Evolutionary conservation across 2,888 invertebrate genomes (phyloP).

Genomic region (Incurvaria masculella): DNA sequence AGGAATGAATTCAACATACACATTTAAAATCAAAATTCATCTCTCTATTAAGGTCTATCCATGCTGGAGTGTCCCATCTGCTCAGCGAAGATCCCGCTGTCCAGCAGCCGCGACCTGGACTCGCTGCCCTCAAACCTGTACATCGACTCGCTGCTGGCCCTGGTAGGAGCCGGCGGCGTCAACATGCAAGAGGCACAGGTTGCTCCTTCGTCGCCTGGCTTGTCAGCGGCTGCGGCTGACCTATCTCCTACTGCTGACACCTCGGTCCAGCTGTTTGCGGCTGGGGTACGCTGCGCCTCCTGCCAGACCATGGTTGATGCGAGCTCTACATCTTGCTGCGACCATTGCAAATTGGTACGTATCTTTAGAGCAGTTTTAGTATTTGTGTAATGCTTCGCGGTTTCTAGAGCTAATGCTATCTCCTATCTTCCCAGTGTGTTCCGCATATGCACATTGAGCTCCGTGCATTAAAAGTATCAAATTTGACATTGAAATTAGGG

Average conservation of each 20-base stretch:
- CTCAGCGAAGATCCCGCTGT: conserved; percentile 40
- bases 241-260: conserved; percentile 20
- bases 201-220: conserved; percentile 11
- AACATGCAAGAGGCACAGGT: conserved; percentile 14
- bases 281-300: conserved; percentile 31
- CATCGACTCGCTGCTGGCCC: conserved; percentile 58
- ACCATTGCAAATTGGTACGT: conserved; percentile 61
- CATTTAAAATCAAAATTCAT: not conserved
- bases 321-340: conserved; percentile 36
- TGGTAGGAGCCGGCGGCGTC: conserved; percentile 33
- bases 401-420: too few relatives aligned
- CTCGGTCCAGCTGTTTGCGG: conserved; percentile 34
- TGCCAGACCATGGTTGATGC: conserved; percentile 38
- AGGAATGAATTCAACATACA: not conserved
- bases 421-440: too few relatives aligned
- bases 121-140: conserved; percentile 66
- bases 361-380: conserved; percentile 3
- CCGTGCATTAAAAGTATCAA: not conserved
- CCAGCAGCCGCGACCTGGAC: conserved; percentile 48
- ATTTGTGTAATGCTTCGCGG: conserved; percentile 7
- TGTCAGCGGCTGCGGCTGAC: conserved; percentile 25
- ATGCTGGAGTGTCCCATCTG: conserved; percentile 60
- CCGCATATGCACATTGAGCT: not conserved
- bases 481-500: not conserved
- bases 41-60: conserved; percentile 28